These are phyloP conservation scores for Papilio elwesi DNA, from an alignment of 2,888 invertebrate species.

Conservation along the genomic window DNA sequence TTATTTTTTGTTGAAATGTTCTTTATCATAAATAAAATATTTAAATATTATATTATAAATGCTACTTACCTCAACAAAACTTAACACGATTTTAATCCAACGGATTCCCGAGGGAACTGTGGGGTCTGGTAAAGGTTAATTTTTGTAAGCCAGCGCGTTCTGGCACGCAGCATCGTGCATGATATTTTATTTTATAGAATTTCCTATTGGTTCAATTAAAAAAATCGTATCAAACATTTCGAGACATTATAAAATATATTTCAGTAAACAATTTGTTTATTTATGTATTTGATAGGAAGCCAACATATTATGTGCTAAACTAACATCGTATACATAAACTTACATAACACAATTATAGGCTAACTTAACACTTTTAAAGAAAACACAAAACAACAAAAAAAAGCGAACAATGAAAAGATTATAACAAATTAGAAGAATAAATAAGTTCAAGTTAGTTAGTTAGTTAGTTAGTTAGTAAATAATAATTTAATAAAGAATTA, in stretches of 20 bases:
- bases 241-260: neutral
- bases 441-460: too few relatives aligned
- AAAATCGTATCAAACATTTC: neutral
- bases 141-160: neutral
- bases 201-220: slow-evolving; percentile 2
- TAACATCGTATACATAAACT: too few relatives aligned
- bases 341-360: too few relatives aligned
- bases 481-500: too few relatives aligned
- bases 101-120: neutral
- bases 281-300: too few relatives aligned
- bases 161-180: neutral
- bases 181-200: slow-evolving; percentile 18
- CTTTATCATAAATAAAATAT: neutral
- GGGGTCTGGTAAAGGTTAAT: slow-evolving; percentile 9
- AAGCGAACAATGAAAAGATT: too few relatives aligned
- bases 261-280: neutral
- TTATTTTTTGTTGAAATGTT: neutral
- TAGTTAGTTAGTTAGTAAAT: too few relatives aligned
- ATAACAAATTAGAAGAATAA: too few relatives aligned
- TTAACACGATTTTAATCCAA: slow-evolving; percentile 2
- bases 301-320: too few relatives aligned
- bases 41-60: slow-evolving; percentile 1
- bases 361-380: too few relatives aligned
- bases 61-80: slow-evolving; percentile 9
- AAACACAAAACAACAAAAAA: neutral